Conservation (phyloP, 2,888 invertebrate species). For the Cerceris ruficornis region DNA sequence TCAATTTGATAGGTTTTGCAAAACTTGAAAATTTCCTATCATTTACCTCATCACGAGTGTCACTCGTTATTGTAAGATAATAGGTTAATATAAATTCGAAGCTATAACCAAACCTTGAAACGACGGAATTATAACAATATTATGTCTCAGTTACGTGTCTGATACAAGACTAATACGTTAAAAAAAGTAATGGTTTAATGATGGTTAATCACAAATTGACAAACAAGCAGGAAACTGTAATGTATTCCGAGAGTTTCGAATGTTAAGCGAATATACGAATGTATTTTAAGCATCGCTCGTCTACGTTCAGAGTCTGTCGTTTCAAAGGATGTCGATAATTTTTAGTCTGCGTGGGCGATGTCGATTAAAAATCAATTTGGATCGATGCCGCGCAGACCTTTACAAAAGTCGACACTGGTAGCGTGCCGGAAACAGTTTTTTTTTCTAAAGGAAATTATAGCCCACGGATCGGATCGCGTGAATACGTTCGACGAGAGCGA, state of each 20-base stretch:
- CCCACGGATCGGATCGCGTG: slow-evolving; percentile 57
- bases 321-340: slow-evolving; percentile 12
- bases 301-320: neutral
- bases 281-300: neutral
- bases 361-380: slow-evolving; percentile 55
- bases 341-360: slow-evolving; percentile 4
- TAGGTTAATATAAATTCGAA: no score
- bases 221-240: no score
- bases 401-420: neutral
- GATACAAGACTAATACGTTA: no score
- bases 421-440: slow-evolving; percentile 45
- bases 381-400: slow-evolving; percentile 12
- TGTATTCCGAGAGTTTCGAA: neutral
- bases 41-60: no score
- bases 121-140: no score
- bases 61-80: no score
- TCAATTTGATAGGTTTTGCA: no score
- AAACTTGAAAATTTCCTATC: no score
- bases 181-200: no score
- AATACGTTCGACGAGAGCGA: slow-evolving; percentile 42
- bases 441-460: slow-evolving; percentile 52
- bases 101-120: no score
- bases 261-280: neutral
- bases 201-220: no score
- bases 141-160: no score